These are phyloP conservation scores for Cygnus olor DNA, from an alignment of 2,797 vertebrate species.

Conservation along the genomic window DNA sequence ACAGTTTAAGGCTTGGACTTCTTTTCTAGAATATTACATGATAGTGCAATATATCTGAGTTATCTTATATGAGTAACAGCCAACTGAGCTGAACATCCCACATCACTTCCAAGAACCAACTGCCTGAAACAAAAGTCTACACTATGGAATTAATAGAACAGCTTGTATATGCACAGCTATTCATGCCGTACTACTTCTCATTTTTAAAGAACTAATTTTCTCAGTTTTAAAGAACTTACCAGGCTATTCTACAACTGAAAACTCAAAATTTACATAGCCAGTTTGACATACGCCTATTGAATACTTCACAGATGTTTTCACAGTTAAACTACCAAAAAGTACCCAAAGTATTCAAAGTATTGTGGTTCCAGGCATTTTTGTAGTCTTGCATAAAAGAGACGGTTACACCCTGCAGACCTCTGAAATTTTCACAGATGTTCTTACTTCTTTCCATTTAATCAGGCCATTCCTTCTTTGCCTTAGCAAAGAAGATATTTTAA, in stretches of 20 bases:
- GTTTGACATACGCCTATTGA: background rate
- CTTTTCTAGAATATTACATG: background rate
- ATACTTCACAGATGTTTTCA: background rate
- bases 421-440: constrained; percentile 70
- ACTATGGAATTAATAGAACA: accelerated
- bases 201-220: background rate
- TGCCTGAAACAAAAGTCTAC: background rate
- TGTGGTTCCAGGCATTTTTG: constrained; percentile 51
- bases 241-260: background rate
- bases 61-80: background rate
- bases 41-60: background rate
- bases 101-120: background rate
- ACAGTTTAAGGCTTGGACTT: background rate
- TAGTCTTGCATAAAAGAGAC: background rate
- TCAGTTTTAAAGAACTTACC: background rate
- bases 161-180: background rate
- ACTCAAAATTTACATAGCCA: background rate
- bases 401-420: background rate
- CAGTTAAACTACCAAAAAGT: background rate
- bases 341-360: constrained; percentile 36
- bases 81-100: background rate
- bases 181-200: background rate
- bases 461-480: constrained; percentile 30
- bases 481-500: constrained; percentile 43
- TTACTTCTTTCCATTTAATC: constrained; percentile 55